Conservation (phyloP, 1,140 invertebrate species). For the Stegodyphus mimosarum region DNA sequence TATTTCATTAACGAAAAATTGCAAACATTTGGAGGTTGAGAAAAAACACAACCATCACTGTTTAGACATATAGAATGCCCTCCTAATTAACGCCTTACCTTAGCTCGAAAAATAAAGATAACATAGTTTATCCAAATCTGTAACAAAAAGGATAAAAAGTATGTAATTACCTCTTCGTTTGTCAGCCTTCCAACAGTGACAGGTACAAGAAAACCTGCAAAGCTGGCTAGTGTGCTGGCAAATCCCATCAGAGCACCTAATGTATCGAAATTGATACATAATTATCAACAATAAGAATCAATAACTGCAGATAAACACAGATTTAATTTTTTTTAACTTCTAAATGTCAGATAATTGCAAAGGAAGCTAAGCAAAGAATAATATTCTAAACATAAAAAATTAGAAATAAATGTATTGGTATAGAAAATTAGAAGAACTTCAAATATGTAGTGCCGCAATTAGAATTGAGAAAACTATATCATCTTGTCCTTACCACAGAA, state of each 20-base stretch:
- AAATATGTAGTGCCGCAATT: too few relatives aligned
- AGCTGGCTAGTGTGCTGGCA: slow-evolving; percentile 30
- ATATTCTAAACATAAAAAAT: background rate
- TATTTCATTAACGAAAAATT: background rate
- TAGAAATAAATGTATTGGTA: too few relatives aligned
- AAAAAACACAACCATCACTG: background rate
- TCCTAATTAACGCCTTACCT: background rate
- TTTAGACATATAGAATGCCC: background rate
- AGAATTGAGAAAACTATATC: too few relatives aligned
- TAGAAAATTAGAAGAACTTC: too few relatives aligned
- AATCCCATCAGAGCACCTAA: slow-evolving; percentile 40
- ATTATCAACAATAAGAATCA: background rate
- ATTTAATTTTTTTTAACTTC: background rate
- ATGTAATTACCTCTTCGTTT: slow-evolving; percentile 20
- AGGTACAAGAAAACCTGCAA: slow-evolving; percentile 38
- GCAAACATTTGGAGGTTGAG: background rate
- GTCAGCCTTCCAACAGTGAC: slow-evolving; percentile 24
- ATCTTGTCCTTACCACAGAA: slow-evolving; percentile 25
- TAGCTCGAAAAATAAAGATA: background rate
- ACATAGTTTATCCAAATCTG: background rate
- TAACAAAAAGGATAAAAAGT: background rate
- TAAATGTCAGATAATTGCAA: background rate
- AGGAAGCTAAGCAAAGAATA: background rate
- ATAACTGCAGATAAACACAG: background rate
- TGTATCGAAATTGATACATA: background rate